Percentiles rank a stretch among this genome's conserved stretches.
phyloP scores from a whole-genome alignment of 2,797 vertebrate species.

The Poecilia picta region DNA sequence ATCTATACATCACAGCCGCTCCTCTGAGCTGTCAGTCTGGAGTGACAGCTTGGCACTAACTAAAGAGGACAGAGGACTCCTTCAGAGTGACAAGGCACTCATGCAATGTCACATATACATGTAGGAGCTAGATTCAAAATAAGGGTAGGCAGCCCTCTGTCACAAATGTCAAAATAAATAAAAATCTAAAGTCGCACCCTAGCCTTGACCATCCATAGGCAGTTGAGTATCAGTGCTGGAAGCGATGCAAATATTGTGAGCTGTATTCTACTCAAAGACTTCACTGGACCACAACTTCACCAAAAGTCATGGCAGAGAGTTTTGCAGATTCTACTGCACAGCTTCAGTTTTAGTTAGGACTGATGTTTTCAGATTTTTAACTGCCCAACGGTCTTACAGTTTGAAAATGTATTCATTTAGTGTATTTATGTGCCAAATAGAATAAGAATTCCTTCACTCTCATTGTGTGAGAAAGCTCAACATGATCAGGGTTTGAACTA shows the following conservation, averaged over 20 bases:
- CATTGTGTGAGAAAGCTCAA: not conserved
- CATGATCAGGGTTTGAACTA: too few relatives aligned
- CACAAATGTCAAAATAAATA: not conserved
- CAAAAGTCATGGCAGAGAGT: not conserved
- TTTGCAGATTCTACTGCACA: not conserved
- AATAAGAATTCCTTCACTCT: not conserved
- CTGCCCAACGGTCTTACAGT: too few relatives aligned
- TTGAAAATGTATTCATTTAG: too few relatives aligned
- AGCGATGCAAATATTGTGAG: not conserved
- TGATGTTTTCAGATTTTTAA: too few relatives aligned
- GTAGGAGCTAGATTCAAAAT: not conserved
- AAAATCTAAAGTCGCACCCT: not conserved
- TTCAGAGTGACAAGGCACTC: not conserved
- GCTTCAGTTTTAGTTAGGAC: not conserved
- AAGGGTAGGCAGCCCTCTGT: not conserved
- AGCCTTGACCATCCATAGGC: not conserved
- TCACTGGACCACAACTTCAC: not conserved
- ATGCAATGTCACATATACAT: constrained; percentile 7
- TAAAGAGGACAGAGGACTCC: not conserved
- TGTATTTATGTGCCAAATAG: not conserved
- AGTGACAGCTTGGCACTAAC: not conserved
- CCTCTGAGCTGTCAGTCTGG: not conserved
- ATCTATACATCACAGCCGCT: not conserved
- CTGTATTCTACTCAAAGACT: not conserved
- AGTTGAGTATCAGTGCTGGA: not conserved